A percentile compares a stretch with the other conserved stretches of the same genome.
These are phyloP conservation scores for Heliconius erato DNA, from an alignment of 2,888 invertebrate species.

Conservation along the genomic window DNA sequence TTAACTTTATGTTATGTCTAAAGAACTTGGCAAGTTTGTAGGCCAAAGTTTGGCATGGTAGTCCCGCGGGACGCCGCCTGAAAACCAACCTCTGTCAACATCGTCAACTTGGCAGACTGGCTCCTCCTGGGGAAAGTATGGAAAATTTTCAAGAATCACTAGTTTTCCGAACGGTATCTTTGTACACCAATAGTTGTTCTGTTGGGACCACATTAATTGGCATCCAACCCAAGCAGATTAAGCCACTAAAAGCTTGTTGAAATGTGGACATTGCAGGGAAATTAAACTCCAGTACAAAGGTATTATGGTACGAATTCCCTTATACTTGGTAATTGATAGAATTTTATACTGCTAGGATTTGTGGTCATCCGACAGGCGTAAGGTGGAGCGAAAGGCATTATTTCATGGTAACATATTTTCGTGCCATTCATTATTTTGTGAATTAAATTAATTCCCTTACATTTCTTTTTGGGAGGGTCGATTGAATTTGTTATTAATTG, in stretches of 20 bases:
- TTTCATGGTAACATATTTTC: slow-evolving; percentile 71
- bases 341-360: slow-evolving; percentile 58
- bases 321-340: slow-evolving; percentile 57
- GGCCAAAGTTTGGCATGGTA: slow-evolving; percentile 40
- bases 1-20: slow-evolving; percentile 34
- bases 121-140: slow-evolving; percentile 43
- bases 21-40: slow-evolving; percentile 42
- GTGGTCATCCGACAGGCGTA: slow-evolving; percentile 64
- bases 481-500: slow-evolving; percentile 43
- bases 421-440: slow-evolving; percentile 60
- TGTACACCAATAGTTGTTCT: slow-evolving; percentile 61
- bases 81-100: slow-evolving; percentile 52
- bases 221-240: slow-evolving; percentile 79
- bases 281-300: slow-evolving; percentile 56
- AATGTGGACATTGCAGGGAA: slow-evolving; percentile 61
- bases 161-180: slow-evolving; percentile 59
- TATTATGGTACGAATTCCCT: slow-evolving; percentile 60
- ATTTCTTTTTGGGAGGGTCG: slow-evolving; percentile 39
- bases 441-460: slow-evolving; percentile 46
- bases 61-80: slow-evolving; percentile 36
- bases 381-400: slow-evolving; percentile 69
- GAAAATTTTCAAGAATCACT: slow-evolving; percentile 47
- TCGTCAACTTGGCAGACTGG: slow-evolving; percentile 50
- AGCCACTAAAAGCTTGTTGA: slow-evolving; percentile 71
- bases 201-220: slow-evolving; percentile 79